A percentile compares a stretch with the other conserved stretches of the same genome.
phyloP scores from a whole-genome alignment of 2,113 vertebrate genomes.

The Lanius collurio region DNA sequence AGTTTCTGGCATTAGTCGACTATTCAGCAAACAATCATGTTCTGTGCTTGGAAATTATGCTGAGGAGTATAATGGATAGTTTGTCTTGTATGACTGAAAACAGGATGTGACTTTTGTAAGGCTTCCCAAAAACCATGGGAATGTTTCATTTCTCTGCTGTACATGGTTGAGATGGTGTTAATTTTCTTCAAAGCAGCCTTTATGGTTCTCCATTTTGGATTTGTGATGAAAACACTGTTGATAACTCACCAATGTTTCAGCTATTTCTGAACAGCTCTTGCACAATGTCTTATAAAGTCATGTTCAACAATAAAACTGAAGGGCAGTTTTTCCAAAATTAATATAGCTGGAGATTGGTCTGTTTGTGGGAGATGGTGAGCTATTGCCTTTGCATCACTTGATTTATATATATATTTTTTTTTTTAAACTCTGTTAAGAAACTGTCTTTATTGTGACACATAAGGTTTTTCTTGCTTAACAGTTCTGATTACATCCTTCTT shows the following conservation, averaged over 20 bases:
- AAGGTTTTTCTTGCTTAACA: background rate
- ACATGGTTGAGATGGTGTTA: background rate
- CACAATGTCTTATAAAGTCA: background rate
- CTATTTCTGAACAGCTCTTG: background rate
- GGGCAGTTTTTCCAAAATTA: background rate
- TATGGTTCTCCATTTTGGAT: background rate
- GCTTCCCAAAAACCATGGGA: background rate
- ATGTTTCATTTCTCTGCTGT: background rate
- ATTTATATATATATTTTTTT: background rate
- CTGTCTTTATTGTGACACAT: background rate
- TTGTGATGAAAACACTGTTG: background rate
- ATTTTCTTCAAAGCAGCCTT: background rate
- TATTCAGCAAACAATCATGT: background rate
- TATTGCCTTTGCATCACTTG: background rate
- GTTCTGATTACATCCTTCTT: background rate
- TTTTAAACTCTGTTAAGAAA: background rate
- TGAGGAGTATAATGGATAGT: background rate
- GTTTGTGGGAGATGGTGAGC: background rate
- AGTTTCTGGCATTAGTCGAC: background rate
- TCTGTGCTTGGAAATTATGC: background rate
- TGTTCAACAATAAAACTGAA: background rate
- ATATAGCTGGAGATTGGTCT: background rate
- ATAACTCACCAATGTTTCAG: background rate
- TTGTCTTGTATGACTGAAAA: background rate
- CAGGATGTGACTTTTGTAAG: background rate